Conservation (phyloP, 2,113 vertebrate genomes). For the Platichthys flesus region DNA sequence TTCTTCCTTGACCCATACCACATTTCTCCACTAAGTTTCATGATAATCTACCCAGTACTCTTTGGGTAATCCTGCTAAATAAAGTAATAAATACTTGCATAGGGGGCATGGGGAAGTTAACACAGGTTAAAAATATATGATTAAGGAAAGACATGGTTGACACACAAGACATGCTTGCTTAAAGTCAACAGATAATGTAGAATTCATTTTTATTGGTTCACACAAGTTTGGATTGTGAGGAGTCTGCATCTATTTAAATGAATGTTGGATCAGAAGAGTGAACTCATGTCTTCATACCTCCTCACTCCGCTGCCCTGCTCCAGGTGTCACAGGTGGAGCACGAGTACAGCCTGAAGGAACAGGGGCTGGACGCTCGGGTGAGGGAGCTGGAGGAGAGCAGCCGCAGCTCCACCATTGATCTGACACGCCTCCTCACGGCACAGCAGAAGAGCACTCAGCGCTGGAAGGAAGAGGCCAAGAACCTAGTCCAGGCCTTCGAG, state of each 20-base stretch:
- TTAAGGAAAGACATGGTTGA: neutral
- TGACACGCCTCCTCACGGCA: conserved; percentile 86
- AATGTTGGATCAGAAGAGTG: neutral
- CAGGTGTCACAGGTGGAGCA: conserved; percentile 92
- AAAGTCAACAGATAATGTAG: neutral
- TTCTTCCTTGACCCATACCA: no score
- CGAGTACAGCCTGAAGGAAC: conserved; percentile 88
- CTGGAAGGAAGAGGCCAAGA: conserved; percentile 92
- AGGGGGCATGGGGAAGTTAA: neutral
- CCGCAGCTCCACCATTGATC: conserved; percentile 83
- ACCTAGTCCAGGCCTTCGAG: conserved; percentile 84
- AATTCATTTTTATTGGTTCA: neutral
- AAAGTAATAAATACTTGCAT: neutral
- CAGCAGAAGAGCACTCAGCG: conserved; percentile 89
- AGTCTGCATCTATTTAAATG: neutral
- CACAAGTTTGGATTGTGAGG: neutral
- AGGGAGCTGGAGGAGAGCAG: conserved; percentile 90
- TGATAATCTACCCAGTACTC: no score
- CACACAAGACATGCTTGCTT: neutral
- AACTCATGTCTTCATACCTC: neutral
- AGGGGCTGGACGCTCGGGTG: conserved; percentile 84
- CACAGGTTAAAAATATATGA: neutral
- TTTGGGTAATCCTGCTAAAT: no score
- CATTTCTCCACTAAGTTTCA: no score
- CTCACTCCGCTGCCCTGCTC: neutral